Percentiles rank a stretch among this genome's conserved stretches.
These are phyloP conservation scores for Adoxophyes honmai DNA, from an alignment of 1,140 invertebrate species.

Conservation along the genomic window DNA sequence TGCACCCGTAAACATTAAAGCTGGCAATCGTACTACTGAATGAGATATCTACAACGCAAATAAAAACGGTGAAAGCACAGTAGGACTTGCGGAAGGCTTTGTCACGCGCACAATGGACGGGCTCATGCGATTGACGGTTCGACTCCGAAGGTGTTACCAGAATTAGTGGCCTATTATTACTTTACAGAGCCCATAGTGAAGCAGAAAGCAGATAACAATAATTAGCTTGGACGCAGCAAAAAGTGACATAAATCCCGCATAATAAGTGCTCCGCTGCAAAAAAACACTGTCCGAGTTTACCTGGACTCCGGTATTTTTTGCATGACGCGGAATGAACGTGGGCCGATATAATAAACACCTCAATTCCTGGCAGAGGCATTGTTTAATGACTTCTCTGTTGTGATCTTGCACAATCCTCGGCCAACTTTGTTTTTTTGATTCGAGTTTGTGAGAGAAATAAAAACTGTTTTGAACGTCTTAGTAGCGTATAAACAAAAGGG, in stretches of 20 bases:
- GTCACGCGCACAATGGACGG: slow-evolving; percentile 54
- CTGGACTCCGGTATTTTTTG: slow-evolving; percentile 60
- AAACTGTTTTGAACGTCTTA: slow-evolving; percentile 63
- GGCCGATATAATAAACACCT: slow-evolving; percentile 72
- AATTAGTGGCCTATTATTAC: slow-evolving; percentile 74
- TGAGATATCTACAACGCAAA: slow-evolving; percentile 56
- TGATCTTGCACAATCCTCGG: slow-evolving; percentile 73
- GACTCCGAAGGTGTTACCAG: slow-evolving; percentile 69
- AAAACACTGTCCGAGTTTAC: slow-evolving; percentile 57
- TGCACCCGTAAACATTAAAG: slow-evolving; percentile 35
- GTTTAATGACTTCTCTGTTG: slow-evolving; percentile 74
- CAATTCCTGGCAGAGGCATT: slow-evolving; percentile 70
- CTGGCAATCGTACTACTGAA: slow-evolving; percentile 39
- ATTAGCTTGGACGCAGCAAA: slow-evolving; percentile 72
- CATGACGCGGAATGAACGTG: slow-evolving; percentile 52
- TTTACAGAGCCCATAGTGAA: slow-evolving; percentile 63
- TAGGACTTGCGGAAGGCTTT: slow-evolving; percentile 68
- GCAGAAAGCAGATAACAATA: slow-evolving; percentile 73
- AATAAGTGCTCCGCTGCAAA: slow-evolving; percentile 62
- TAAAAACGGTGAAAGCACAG: slow-evolving; percentile 63
- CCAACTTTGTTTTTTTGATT: slow-evolving; percentile 48
- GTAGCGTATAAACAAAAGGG: slow-evolving; percentile 74
- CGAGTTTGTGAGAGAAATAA: slow-evolving; percentile 57
- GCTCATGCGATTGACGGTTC: slow-evolving; percentile 58
- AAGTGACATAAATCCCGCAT: slow-evolving; percentile 76